Evolutionary conservation across 2,888 invertebrate species (phyloP).

Genomic region (Eurois occulta): DNA sequence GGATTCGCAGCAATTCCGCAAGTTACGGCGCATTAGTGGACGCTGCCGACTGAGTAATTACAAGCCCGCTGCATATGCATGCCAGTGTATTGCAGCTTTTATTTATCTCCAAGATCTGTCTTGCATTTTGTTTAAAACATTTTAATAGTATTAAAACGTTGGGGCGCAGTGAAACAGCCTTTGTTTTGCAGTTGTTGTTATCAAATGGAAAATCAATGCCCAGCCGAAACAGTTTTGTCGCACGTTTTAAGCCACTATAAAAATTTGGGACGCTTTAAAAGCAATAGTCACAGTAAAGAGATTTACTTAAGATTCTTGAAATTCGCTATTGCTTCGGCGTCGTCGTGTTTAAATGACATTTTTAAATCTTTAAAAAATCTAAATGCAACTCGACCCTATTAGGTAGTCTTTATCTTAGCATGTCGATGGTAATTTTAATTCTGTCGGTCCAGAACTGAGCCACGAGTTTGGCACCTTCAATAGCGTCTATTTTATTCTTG

Average conservation of each 20-base stretch:
- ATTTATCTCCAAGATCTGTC: conserved; percentile 46
- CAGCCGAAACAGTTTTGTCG: neutral
- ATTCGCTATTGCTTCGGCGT: neutral
- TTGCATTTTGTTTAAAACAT: conserved; percentile 39
- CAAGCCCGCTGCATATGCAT: conserved; percentile 61
- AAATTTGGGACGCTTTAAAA: too few species aligned
- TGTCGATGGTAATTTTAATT: neutral
- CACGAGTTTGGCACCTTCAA: neutral
- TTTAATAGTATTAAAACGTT: conserved; percentile 27
- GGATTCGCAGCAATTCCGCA: conserved; percentile 45
- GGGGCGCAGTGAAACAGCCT: neutral
- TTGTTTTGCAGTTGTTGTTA: neutral
- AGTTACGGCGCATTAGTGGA: conserved; percentile 61
- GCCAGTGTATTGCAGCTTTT: conserved; percentile 49
- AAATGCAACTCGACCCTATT: neutral
- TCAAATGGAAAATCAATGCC: neutral
- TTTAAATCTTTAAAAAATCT: too few species aligned
- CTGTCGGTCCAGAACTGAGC: neutral
- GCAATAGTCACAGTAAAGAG: neutral
- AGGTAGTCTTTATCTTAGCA: neutral
- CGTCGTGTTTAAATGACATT: neutral
- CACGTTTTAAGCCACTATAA: too few species aligned
- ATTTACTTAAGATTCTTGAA: neutral
- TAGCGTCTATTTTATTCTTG: too few species aligned
- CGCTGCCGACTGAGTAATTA: conserved; percentile 61